These are phyloP conservation scores for Colletes collaris DNA, from an alignment of 2,888 invertebrate genomes.

Conservation along the genomic window DNA sequence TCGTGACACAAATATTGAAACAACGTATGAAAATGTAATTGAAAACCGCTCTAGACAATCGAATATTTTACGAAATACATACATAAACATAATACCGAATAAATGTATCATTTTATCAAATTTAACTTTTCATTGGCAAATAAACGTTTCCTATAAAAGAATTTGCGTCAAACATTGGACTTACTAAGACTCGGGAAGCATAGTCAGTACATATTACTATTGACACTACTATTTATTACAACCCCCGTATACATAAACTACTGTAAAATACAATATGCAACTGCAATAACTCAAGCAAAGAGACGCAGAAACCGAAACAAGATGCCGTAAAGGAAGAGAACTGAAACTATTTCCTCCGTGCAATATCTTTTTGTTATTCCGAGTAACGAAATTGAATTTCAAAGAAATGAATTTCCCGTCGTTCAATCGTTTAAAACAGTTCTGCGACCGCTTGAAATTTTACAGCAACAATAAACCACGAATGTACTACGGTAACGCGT, in stretches of 20 bases:
- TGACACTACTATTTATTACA: no score
- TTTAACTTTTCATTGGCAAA: no score
- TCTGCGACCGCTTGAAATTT: conserved; percentile 30
- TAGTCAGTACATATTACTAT: no score
- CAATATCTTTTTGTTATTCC: conserved; percentile 6
- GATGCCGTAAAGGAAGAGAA: background rate
- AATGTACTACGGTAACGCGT: conserved; percentile 11
- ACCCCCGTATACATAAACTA: background rate
- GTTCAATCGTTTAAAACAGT: conserved; percentile 43
- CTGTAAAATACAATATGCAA: background rate
- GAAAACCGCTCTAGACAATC: no score
- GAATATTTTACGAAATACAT: no score
- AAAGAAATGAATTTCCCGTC: conserved; percentile 11
- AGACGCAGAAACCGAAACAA: background rate
- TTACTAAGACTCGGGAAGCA: no score
- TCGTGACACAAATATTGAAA: no score
- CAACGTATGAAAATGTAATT: no score
- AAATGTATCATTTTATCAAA: no score
- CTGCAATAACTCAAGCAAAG: background rate
- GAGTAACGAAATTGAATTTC: conserved; percentile 38
- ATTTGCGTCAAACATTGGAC: no score
- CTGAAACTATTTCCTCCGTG: background rate
- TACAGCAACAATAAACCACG: conserved; percentile 32
- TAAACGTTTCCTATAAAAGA: no score
- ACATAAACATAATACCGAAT: no score